A percentile compares a stretch with the other conserved stretches of the same genome.
phyloP scores from a whole-genome alignment of 2,888 invertebrate genomes.

The Matsumyia berberina region DNA sequence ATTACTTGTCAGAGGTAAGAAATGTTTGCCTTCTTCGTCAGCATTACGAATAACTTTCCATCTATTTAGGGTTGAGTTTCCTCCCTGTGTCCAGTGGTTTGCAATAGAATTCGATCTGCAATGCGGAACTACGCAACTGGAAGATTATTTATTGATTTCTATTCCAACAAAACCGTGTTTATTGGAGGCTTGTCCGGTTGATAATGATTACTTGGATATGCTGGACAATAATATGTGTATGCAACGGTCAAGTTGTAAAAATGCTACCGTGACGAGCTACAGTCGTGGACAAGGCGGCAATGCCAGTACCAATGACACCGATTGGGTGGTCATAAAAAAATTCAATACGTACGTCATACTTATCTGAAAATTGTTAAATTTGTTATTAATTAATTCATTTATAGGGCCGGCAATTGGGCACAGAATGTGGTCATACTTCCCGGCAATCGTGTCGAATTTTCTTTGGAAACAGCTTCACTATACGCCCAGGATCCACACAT shows the following conservation, averaged over 20 bases:
- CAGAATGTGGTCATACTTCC: conserved; percentile 93
- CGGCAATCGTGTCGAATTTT: conserved; percentile 97
- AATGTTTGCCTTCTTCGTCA: conserved; percentile 1
- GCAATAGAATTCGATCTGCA: conserved; percentile 96
- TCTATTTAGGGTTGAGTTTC: conserved; percentile 90
- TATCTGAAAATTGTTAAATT: background rate
- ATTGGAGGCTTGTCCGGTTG: conserved; percentile 75
- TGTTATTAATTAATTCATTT: conserved; percentile 41
- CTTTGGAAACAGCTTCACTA: conserved; percentile 97
- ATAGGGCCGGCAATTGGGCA: conserved; percentile 89
- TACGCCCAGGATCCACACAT: conserved; percentile 95
- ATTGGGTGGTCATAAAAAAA: conserved; percentile 88
- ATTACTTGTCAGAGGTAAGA: conserved; percentile 92
- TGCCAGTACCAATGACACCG: conserved; percentile 77
- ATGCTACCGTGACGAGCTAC: conserved; percentile 79
- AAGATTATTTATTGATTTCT: conserved; percentile 93
- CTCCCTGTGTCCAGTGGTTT: conserved; percentile 94
- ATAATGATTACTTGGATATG: conserved; percentile 82
- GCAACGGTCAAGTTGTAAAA: conserved; percentile 77
- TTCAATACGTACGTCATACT: conserved; percentile 85
- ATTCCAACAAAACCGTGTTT: conserved; percentile 85
- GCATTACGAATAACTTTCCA: background rate
- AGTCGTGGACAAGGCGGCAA: conserved; percentile 79
- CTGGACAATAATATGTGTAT: conserved; percentile 81
- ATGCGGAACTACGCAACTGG: conserved; percentile 96